Base-by-base conservation (phyloP, 2,113 vertebrate species). In the Pao palembangensis region DNA sequence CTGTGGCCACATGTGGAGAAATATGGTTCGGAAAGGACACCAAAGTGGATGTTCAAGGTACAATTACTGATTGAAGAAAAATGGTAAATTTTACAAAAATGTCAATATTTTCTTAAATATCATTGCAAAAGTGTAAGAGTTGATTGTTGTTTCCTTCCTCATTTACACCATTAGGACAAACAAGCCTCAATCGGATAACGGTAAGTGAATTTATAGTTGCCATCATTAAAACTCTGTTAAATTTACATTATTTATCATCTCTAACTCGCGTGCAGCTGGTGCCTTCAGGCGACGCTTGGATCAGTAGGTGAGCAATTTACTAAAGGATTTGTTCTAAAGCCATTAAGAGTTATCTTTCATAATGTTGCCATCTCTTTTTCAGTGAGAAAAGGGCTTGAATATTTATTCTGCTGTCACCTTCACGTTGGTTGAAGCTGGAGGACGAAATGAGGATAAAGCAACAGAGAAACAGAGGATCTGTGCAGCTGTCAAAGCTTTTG, bases 341-440 rank as follows among this genome's bases (percentile, higher is more conserved):
- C 34, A 38, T 38, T 38, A 38, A 38, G 23, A 56, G 55, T 38
- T 44, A 23, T 8, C 43, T 17, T 44, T 44, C 5, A 44, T 44
- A 21, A 41, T 16, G 20, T 10, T 13, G 2, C 5, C 20, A 17
- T 15, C 3, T 7, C 41, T 69, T 49, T 53, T 28, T 12, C 51
- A 81, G 82, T 62, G 8, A 57, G 41, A 64, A 31, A 19, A 43
- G 14, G 25, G 31, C 16, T n/a, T 10, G 16, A 8, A 23, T 8
- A 21, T 69, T 57, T 77, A 84, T 31, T 65, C 82, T n/a, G n/a
- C 67, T 31, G 76, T 3, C 1, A 1, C 75, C 31, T 84, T 84
- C 38, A 72, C 51, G 13, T 0, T 15, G n/a, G 52, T 73, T 28
- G 64, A 69, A 69, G 21, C 16, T 16, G 16, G 16, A 7, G 1